Evolutionary conservation across 1,140 invertebrate species (phyloP), one percentile per base, ranked within the genome.

Genomic region (Megalonaias nervosa): DNA sequence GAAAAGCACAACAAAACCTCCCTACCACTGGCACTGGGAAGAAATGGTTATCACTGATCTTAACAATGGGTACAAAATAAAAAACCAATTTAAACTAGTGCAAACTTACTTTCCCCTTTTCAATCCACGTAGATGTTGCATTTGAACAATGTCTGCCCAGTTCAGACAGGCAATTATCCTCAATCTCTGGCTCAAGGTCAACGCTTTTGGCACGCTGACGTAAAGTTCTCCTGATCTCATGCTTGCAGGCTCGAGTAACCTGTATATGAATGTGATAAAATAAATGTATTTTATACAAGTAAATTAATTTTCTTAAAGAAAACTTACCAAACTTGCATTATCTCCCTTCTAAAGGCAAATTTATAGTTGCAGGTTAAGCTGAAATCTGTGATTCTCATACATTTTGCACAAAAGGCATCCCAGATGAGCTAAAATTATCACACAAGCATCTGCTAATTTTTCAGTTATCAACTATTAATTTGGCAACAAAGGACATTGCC

Each of bases 101-200:
- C 11, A 26, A 58, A 75, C 80, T 76, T 83, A 91, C 86, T 66
- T 96, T 91, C 96, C 95, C 67, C 95, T 96, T 95, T 95, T 72
- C 58, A 61, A 62, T 78, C 64, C 26, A 17, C n/a, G 5, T 31
- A 31, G 71, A 64, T 74, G 62, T 26, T 84, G 83, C 89, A 96
- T 96, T 94, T 68, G 94, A 95, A 89, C 98, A 99, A 84, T 94
- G 93, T 71, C 92, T 92, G 1, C 95, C 94, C 4, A 99, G 92
- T 86, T 99, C 97, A 78, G 94, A 93, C 1, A 99, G 91, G 88
- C 98, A 99, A 60, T 92, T 93, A 85, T 96, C 94, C 92, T 99
- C 97, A 75, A 99, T 95, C 91, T 98, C 95, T 14, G 98, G 98
- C 81, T 97, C 94, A 12, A 99, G 92, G 88, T 99, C 95, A 6